Base-by-base conservation (phyloP, 2,797 vertebrate species). In the Brotula barbata region DNA sequence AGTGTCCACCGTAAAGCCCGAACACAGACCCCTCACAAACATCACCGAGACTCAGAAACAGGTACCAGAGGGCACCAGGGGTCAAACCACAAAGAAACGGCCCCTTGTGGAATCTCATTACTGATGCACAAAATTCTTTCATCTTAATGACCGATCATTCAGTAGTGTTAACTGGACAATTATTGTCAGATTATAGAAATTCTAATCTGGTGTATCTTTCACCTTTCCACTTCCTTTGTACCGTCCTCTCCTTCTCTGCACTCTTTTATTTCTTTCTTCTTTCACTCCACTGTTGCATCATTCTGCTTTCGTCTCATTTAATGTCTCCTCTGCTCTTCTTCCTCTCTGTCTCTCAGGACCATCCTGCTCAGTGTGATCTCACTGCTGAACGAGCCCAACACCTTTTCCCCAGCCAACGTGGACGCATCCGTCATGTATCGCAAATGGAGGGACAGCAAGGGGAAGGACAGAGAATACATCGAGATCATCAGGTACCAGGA, bases 401-500 rank as follows among this genome's bases (percentile, higher is more conserved):
- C 96, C 0, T 98, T 96, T 62, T 98, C 96, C 1, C 96, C 96
- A 0, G 96, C 96, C 74, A 98, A 98, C 0, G 96, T 98, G 54
- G 96, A 98, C 0, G 96, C 96, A 1, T 98, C 96, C 0, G 96
- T 98, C 80, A 98, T 98, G 96, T 98, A 98, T 89, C 89, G 96
- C 75, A 97, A 93, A 64, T 98, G 96, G 96, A 93, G 95, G 56
- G 96, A 98, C 77, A 98, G 96, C 86, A 95, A 95, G 84, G 96
- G 95, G 68, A 94, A 92, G 82, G 96, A 98, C 85, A 83, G 92
- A 42, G 96, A 98, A 74, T 98, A 98, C 76, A 94, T 93, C 0
- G 96, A 98, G 75, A 97, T 98, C 85, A 98, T 98, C 86, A 93
- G 96, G 96, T 98, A 65, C 7, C 0, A 0, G 3, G 3, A 11